Percentiles rank a stretch among this genome's conserved stretches.
These are phyloP conservation scores for Salticus scenicus DNA, from an alignment of 2,888 invertebrate species.

Conservation along the genomic window DNA sequence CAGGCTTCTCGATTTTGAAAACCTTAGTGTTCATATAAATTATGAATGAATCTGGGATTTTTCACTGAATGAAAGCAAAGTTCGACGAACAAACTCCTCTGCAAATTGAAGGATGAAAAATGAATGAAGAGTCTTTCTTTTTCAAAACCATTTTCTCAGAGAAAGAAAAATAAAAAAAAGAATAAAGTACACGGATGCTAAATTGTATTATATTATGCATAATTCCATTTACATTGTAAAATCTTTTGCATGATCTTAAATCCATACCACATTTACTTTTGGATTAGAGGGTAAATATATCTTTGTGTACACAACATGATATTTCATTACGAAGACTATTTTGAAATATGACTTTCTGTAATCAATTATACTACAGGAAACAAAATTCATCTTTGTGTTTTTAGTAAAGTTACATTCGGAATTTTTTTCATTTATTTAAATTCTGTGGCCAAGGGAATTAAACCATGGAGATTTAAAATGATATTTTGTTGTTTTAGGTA, in stretches of 20 bases:
- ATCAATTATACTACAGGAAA: too few species aligned
- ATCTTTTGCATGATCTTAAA: neutral
- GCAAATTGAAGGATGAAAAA: conserved; percentile 6
- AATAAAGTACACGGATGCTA: neutral
- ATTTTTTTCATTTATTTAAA: too few species aligned
- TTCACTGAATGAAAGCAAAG: neutral
- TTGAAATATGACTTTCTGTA: too few species aligned
- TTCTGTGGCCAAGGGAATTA: too few species aligned
- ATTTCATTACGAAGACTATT: too few species aligned
- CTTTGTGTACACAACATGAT: neutral
- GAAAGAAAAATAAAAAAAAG: neutral
- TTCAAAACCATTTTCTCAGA: neutral
- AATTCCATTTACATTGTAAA: neutral
- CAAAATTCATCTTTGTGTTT: too few species aligned
- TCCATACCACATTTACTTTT: neutral
- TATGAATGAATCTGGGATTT: neutral
- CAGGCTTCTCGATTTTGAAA: neutral
- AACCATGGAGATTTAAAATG: too few species aligned
- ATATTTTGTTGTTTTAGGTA: too few species aligned
- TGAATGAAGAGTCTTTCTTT: neutral
- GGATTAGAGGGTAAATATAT: neutral
- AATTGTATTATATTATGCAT: neutral
- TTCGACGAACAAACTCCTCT: neutral
- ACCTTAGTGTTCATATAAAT: neutral
- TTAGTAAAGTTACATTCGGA: too few species aligned